phyloP scores from a whole-genome alignment of 2,797 vertebrate species.

The Trichosurus vulpecula region DNA sequence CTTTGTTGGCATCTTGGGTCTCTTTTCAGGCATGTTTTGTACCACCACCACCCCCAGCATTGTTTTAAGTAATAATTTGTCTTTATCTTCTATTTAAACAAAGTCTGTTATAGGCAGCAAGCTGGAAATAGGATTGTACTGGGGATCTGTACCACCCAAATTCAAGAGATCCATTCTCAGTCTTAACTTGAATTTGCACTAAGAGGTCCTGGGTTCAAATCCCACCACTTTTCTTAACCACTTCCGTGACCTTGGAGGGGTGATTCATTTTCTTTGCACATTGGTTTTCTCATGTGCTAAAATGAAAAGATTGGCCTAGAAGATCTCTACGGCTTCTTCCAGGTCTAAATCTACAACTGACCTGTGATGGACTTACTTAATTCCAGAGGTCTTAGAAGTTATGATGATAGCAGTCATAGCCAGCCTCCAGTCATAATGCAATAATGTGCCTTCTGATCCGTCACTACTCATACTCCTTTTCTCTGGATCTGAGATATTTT shows the following conservation, averaged over 20 bases:
- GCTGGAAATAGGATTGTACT: neutral
- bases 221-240: neutral
- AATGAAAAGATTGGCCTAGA: neutral
- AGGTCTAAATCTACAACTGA: neutral
- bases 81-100: neutral
- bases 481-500: neutral
- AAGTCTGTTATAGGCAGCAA: neutral
- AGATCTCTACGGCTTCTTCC: neutral
- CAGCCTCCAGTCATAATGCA: neutral
- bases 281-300: neutral
- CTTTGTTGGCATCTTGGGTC: neutral
- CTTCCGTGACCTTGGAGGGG: neutral
- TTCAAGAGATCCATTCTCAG: neutral
- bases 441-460: neutral
- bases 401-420: neutral
- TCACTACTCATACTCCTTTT: neutral
- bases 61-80: conserved; percentile 12
- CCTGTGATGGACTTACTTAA: neutral
- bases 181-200: neutral
- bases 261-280: neutral
- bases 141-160: neutral
- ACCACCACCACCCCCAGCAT: neutral
- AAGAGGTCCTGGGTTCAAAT: neutral
- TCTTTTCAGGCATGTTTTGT: conserved; percentile 42
- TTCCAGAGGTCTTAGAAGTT: neutral